Base-by-base conservation (phyloP, 2,113 vertebrate species). In the Paratilapia polleni region DNA sequence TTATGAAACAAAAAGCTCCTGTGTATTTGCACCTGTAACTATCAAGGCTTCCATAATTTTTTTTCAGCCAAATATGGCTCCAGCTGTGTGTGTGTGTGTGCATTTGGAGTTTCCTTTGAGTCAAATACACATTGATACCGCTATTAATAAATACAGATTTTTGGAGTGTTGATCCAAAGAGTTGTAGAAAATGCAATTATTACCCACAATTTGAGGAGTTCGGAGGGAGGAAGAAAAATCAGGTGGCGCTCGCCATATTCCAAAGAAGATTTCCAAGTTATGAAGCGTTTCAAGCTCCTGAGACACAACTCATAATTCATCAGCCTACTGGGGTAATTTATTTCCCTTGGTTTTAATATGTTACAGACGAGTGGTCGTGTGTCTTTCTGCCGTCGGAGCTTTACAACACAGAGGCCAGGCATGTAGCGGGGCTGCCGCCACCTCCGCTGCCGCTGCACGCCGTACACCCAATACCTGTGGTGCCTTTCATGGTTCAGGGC, bases 401-500 rank as follows among this genome's bases (percentile, higher is more conserved):
- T 97, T 96, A 95, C 96, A 95, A 96, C 96, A 94, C 96, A 92
- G 95, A 81, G 88, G 94, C 96, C 95, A 87, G 95, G 96, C 96
- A 94, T 95, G 95, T 96, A 95, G 95, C 93, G 91, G 94, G 82
- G 96, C 84, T 11, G 83, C 82, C 14, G n/a, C 83, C 4, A 5
- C n/a, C n/a, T n/a, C 14, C 38, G 22, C 17, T 14, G n/a, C 38
- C 43, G 64, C 43, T 70, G 36, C 63, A 6, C 73, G 59, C 94
- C 94, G n/a, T 81, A 95, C 96, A 96, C 95, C 94, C 96, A 95
- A 96, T 97, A 99, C 97, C 97, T 97, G 97, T 97, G 97, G 97
- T 97, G 98, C 95, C 98, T 98, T 98, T 98, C 98, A 98, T 97
- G 98, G 96, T 99, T 98, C 97, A 98, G 96, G 96, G 96, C 96